Conservation (phyloP, 2,888 invertebrate species). For the Plagodis dolabraria region DNA sequence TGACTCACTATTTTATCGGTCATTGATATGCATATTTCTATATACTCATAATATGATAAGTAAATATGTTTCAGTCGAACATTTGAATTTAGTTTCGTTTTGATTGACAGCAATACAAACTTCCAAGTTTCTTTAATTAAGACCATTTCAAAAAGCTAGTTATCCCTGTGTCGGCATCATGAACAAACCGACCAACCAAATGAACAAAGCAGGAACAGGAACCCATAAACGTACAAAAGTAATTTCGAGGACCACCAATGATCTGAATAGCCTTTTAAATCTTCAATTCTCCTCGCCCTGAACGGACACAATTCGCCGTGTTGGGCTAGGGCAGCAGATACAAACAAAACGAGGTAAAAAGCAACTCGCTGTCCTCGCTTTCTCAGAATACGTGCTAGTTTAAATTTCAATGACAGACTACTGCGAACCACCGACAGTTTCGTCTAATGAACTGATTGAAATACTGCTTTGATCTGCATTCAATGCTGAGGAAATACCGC, state of each 20-base stretch:
- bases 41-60: background rate
- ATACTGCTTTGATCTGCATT: constrained; percentile 70
- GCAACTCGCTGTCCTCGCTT: constrained; percentile 44
- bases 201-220: too few species aligned
- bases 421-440: constrained; percentile 72
- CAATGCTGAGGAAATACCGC: constrained; percentile 11
- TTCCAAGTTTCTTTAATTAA: too few species aligned
- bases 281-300: constrained; percentile 47
- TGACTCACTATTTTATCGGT: constrained; percentile 33
- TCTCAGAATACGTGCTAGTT: constrained; percentile 76
- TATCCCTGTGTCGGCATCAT: too few species aligned
- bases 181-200: too few species aligned
- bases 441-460: constrained; percentile 79
- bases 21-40: constrained; percentile 13
- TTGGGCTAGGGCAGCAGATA: constrained; percentile 62
- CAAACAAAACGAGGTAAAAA: constrained; percentile 58
- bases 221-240: background rate
- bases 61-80: constrained; percentile 15
- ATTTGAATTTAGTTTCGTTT: background rate
- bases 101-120: too few species aligned
- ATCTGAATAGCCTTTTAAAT: constrained; percentile 33
- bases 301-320: constrained; percentile 49
- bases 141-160: too few species aligned
- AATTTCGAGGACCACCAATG: constrained; percentile 28
- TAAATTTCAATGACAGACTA: constrained; percentile 80